phyloP scores from a whole-genome alignment of 2,888 invertebrate species.

The Heliconius charithonia region DNA sequence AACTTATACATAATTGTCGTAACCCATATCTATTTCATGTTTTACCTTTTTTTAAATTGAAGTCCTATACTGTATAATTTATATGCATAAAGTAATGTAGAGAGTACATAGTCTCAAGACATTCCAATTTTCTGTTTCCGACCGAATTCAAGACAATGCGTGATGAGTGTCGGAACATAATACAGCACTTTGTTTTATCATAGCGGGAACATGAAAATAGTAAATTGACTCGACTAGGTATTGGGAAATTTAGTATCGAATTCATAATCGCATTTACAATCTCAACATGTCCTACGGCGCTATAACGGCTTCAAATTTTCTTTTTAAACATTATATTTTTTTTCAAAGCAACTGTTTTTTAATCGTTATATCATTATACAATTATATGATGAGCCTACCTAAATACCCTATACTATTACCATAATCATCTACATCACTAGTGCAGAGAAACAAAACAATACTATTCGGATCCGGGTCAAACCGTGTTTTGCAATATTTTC shows the following conservation, averaged over 20 bases:
- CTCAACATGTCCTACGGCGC: neutral
- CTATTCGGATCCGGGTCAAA: constrained; percentile 46
- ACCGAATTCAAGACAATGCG: neutral
- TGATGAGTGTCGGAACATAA: neutral
- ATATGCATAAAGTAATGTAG: neutral
- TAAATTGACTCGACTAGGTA: neutral
- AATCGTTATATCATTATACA: too few species aligned
- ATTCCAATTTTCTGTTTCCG: neutral
- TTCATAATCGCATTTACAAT: neutral
- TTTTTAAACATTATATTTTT: neutral
- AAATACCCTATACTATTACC: neutral
- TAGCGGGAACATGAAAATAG: neutral
- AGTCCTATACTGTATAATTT: neutral
- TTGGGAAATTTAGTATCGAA: too few species aligned
- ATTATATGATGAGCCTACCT: neutral
- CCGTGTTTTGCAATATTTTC: constrained; percentile 48
- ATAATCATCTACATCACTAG: constrained; percentile 7
- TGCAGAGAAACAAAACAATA: constrained; percentile 38
- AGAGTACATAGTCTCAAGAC: neutral
- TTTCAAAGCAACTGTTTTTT: too few species aligned
- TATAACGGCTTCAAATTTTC: neutral
- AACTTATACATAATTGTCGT: neutral
- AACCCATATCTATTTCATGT: neutral
- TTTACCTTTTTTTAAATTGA: neutral
- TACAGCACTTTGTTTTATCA: neutral